Conservation (phyloP, 1,140 invertebrate genomes). For the Sminthurinus signatus region DNA sequence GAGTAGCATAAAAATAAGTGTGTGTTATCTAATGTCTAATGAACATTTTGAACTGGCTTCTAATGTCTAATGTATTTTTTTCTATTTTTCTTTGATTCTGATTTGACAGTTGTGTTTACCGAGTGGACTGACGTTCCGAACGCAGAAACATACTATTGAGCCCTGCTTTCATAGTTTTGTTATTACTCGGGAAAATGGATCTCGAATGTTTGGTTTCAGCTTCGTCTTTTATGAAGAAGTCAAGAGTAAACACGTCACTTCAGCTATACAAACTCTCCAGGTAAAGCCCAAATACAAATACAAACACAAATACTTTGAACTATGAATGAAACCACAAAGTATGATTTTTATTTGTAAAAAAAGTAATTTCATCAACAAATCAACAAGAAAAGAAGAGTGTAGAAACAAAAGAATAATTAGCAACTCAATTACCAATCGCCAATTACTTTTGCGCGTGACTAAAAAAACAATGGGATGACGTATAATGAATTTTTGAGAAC, state of each 20-base stretch:
- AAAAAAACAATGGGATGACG: too few species aligned
- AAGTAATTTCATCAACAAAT: too few species aligned
- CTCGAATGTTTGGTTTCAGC: conserved; percentile 85
- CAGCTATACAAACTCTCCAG: conserved; percentile 89
- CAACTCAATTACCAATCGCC: too few species aligned
- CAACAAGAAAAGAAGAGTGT: too few species aligned
- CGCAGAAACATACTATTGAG: conserved; percentile 82
- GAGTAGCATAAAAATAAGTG: too few species aligned
- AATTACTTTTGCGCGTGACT: too few species aligned
- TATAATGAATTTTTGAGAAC: too few species aligned
- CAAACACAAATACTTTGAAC: too few species aligned
- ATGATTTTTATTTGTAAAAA: too few species aligned
- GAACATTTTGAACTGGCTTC: not conserved
- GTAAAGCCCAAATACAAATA: too few species aligned
- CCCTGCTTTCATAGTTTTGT: conserved; percentile 94
- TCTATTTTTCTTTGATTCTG: conserved; percentile 50
- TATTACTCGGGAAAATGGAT: conserved; percentile 93
- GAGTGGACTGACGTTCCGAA: conserved; percentile 84
- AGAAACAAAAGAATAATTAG: too few species aligned
- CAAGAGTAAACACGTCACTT: conserved; percentile 80
- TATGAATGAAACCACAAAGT: too few species aligned
- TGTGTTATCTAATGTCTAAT: not conserved
- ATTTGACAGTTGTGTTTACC: conserved; percentile 94
- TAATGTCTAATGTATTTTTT: conserved; percentile 31
- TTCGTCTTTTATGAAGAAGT: conserved; percentile 94